Evolutionary conservation across 2,797 vertebrate species (phyloP).

Genomic region (Manis javanica): DNA sequence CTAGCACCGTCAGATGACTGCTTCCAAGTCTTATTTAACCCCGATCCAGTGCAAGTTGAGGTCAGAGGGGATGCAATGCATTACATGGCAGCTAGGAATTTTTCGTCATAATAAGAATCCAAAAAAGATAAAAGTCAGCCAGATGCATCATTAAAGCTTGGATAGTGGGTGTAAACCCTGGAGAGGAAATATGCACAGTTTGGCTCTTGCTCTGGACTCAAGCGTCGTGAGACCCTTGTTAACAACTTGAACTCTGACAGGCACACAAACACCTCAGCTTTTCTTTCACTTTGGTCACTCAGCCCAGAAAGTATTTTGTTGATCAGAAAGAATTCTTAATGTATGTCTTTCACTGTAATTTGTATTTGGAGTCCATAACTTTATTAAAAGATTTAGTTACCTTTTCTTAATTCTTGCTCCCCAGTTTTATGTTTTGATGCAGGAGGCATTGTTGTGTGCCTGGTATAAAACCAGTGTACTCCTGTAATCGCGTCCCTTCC

Average conservation of each 20-base stretch:
- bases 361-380: not conserved
- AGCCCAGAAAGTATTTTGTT: not conserved
- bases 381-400: not conserved
- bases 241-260: not conserved
- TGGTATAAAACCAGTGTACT: not conserved
- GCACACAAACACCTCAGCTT: not conserved
- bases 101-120: not conserved
- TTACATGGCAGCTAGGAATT: not conserved
- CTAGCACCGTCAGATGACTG: not conserved
- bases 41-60: not conserved
- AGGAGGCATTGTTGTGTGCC: not conserved
- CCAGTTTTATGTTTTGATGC: not conserved
- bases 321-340: not conserved
- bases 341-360: not conserved
- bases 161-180: not conserved
- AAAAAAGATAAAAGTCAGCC: constrained; percentile 49
- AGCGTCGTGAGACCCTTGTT: not conserved
- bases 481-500: not conserved
- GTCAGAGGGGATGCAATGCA: not conserved
- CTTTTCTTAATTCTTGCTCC: constrained; percentile 10
- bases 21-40: not conserved
- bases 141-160: not conserved
- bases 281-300: not conserved
- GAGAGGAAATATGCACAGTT: not conserved
- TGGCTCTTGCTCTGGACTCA: not conserved